Percentiles rank a stretch among this genome's conserved stretches.
Conservation (phyloP, 2,113 vertebrate species). For the Phaethornis superciliosus region DNA sequence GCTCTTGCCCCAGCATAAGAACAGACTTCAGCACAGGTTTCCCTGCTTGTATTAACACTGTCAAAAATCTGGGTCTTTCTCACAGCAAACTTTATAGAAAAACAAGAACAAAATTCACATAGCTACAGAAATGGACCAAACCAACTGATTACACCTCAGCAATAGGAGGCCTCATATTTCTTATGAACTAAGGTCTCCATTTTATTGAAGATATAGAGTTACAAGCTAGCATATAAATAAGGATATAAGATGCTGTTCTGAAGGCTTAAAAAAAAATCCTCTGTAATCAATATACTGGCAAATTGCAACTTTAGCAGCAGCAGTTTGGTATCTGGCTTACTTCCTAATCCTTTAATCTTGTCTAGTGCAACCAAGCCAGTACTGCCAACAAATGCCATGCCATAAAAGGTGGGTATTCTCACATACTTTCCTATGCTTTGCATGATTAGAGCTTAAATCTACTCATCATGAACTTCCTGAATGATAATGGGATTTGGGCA, state of each 20-base stretch:
- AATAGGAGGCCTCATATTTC: not conserved
- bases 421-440: slow-evolving; percentile 34
- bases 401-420: slow-evolving; percentile 46
- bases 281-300: slow-evolving; percentile 39
- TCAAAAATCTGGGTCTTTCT: not conserved
- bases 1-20: not conserved
- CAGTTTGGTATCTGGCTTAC: slow-evolving; percentile 12
- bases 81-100: not conserved
- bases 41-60: not conserved
- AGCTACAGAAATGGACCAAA: not conserved
- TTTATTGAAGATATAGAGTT: not conserved
- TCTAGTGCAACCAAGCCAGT: not conserved
- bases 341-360: slow-evolving; percentile 59
- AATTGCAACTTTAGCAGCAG: slow-evolving; percentile 5
- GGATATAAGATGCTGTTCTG: not conserved
- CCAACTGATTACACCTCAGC: not conserved
- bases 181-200: not conserved
- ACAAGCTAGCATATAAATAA: not conserved
- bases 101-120: not conserved
- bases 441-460: slow-evolving; percentile 32
- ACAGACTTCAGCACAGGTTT: not conserved
- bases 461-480: slow-evolving; percentile 20
- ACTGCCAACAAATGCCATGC: slow-evolving; percentile 34
- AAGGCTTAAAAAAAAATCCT: not conserved
- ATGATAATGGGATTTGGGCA: slow-evolving; percentile 27